Evolutionary conservation across 2,888 invertebrate species (phyloP), one percentile per base, ranked within the genome.

Genomic region (Spodoptera picta): DNA sequence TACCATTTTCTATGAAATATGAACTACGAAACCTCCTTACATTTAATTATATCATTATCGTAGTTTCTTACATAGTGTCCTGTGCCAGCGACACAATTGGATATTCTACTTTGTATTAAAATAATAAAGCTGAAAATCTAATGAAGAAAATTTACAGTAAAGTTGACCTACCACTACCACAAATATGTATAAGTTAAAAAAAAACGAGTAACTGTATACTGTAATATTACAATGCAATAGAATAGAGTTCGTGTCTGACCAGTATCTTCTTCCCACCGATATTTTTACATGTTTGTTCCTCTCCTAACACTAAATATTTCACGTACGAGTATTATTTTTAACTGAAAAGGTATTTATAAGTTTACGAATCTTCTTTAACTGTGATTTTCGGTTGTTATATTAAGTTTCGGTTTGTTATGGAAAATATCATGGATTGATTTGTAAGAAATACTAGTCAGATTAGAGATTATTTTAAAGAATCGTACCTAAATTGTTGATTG

Each of bases 381-480:
- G 80, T 77, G 79, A 77, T 79, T 62, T 65, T 73, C 47, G 73
- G 68, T 67, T 73, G 73, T 70, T 60, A 65, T 57, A 63, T 48
- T 46, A 24, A 14, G 47, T 52, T 59, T 62, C 43, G 14, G 42
- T 44, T 74, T 42, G 27, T 60, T 50, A 6, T 14, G 23, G 47
- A 27, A 6, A 54, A 19, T 19, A 46, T 49, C 31, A 57, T 19
- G 43, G 5, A 45, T 67, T 67, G 55, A 63, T 64, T 60, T 69
- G 1, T 60, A 63, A 31, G 47, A 57, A 66, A 51, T 48, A 71
- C 71, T 75, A 73, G 75, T 75, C 73, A 73, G 9, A 52, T 44
- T 47, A 65, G 56, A 61, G 42, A 55, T 74, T 62, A 53, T 43
- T 47, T 36, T 23, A 60, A 60, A 42, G 23, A 44, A 62, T n/a